These are phyloP conservation scores for Pungitius pungitius DNA, from an alignment of 2,113 vertebrate genomes.

Conservation along the genomic window DNA sequence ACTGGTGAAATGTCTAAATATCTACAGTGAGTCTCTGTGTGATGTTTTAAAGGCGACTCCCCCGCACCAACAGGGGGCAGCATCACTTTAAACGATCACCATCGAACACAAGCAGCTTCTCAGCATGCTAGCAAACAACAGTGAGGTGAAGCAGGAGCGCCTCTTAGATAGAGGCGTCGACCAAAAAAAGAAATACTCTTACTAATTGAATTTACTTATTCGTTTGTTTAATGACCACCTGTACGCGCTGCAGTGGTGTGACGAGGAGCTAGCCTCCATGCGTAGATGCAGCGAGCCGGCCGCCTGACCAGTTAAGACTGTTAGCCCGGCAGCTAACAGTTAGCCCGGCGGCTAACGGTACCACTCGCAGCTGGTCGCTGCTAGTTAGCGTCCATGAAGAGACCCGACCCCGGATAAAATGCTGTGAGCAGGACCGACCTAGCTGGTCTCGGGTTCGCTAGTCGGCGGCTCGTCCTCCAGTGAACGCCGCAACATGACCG, in stretches of 20 bases:
- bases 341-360: constrained; percentile 32
- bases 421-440: constrained; percentile 24
- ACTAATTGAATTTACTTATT: neutral
- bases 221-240: neutral
- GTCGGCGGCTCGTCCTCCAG: neutral
- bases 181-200: neutral
- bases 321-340: constrained; percentile 37
- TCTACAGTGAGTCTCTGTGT: neutral
- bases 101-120: neutral
- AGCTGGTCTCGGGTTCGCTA: constrained; percentile 28
- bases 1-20: neutral
- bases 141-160: neutral
- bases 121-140: constrained; percentile 27
- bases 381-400: constrained; percentile 56
- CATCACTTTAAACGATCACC: neutral
- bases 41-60: neutral
- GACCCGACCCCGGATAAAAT: neutral
- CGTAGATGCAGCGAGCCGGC: too few species aligned
- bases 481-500: constrained; percentile 74
- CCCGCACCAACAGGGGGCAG: constrained; percentile 46
- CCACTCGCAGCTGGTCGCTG: constrained; percentile 14
- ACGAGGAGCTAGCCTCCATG: neutral
- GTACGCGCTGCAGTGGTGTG: neutral
- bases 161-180: accelerated
- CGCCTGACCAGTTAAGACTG: neutral